Evolutionary conservation across 1,140 invertebrate genomes (phyloP).

Genomic region (Philotrypesis tridentata): DNA sequence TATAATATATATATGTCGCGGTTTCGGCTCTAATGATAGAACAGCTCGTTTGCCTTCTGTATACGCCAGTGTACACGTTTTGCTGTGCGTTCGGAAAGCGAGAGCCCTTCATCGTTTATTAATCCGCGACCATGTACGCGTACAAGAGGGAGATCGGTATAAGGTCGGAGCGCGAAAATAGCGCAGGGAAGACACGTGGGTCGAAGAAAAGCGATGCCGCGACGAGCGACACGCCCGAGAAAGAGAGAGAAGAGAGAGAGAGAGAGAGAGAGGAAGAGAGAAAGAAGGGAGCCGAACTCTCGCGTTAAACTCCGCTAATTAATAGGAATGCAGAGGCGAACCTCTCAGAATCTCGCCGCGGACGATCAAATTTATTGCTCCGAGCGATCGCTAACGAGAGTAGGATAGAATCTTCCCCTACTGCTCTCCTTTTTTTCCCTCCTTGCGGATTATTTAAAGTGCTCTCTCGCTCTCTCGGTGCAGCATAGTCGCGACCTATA

Average conservation of each 20-base stretch:
- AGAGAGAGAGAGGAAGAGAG: too few relatives aligned
- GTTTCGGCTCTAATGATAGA: slow-evolving; percentile 40
- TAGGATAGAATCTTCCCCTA: slow-evolving; percentile 27
- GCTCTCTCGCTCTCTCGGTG: not conserved
- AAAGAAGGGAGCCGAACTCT: not conserved
- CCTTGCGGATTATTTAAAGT: not conserved
- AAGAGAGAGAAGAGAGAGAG: slow-evolving; percentile 3
- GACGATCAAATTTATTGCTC: slow-evolving; percentile 56
- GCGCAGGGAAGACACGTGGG: too few relatives aligned
- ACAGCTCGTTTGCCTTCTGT: slow-evolving; percentile 31
- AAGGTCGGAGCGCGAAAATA: too few relatives aligned
- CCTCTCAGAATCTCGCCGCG: not conserved
- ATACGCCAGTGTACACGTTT: not conserved
- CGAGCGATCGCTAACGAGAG: slow-evolving; percentile 55
- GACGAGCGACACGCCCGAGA: not conserved
- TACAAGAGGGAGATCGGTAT: too few relatives aligned
- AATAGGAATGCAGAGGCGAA: slow-evolving; percentile 51
- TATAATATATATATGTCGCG: too few relatives aligned
- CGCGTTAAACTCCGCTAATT: slow-evolving; percentile 51
- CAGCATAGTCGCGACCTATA: not conserved
- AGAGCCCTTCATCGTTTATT: too few relatives aligned
- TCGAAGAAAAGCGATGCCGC: not conserved
- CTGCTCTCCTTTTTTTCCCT: not conserved
- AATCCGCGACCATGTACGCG: too few relatives aligned
- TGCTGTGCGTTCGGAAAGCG: too few relatives aligned